Conservation (phyloP, 2,888 invertebrate species). For the Ypsolopha scabrella region DNA sequence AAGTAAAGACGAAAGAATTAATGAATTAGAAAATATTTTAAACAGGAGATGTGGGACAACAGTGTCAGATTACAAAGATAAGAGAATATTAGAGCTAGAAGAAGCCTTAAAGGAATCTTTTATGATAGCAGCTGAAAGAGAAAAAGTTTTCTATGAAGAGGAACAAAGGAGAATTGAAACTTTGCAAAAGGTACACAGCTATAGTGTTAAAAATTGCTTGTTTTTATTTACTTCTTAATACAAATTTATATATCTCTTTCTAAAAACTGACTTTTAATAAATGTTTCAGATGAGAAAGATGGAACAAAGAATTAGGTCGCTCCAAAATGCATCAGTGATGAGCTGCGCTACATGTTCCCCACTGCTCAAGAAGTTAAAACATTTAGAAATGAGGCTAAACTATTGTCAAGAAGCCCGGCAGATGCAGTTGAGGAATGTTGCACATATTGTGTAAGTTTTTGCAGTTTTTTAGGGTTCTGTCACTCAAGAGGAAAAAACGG, state of each 20-base stretch:
- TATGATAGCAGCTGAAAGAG: slow-evolving; percentile 76
- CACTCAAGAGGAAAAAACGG: too few relatives aligned
- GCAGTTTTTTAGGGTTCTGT: neutral
- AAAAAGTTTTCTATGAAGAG: slow-evolving; percentile 74
- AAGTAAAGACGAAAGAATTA: slow-evolving; percentile 76
- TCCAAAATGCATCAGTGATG: slow-evolving; percentile 77
- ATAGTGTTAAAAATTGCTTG: slow-evolving; percentile 4
- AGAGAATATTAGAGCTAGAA: slow-evolving; percentile 79
- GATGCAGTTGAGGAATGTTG: slow-evolving; percentile 79
- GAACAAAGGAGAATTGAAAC: slow-evolving; percentile 74
- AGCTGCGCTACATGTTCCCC: slow-evolving; percentile 77
- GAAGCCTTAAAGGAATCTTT: slow-evolving; percentile 87
- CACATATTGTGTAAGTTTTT: slow-evolving; percentile 83
- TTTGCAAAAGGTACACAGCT: slow-evolving; percentile 72
- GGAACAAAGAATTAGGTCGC: slow-evolving; percentile 75
- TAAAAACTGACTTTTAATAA: slow-evolving; percentile 1
- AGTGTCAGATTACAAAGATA: slow-evolving; percentile 50
- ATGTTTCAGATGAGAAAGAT: slow-evolving; percentile 74
- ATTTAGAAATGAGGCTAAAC: slow-evolving; percentile 72
- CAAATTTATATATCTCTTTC: slow-evolving; percentile 4
- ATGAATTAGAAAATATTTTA: slow-evolving; percentile 79
- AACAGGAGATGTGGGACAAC: slow-evolving; percentile 56
- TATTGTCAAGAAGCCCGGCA: slow-evolving; percentile 73
- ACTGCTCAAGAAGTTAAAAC: slow-evolving; percentile 73
- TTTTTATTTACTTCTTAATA: slow-evolving; percentile 1